Percentiles rank a stretch among this genome's conserved stretches.
Conservation (phyloP, 1,140 invertebrate species). For the Potamilus streckersoni region DNA sequence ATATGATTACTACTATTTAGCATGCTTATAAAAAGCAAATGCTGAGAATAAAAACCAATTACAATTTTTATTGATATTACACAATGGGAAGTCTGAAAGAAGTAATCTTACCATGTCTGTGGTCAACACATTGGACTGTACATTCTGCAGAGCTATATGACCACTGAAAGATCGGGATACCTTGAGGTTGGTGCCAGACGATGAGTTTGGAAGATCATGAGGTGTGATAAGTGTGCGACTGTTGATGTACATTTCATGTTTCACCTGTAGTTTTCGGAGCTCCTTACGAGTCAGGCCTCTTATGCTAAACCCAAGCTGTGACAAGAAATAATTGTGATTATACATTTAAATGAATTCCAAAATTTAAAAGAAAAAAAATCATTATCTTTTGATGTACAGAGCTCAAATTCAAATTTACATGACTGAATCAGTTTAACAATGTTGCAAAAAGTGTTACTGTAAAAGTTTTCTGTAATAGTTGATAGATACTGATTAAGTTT, state of each 20-base stretch:
- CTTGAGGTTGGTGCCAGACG: slow-evolving; percentile 2
- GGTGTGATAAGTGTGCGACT: slow-evolving; percentile 33
- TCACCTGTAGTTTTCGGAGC: slow-evolving; percentile 89
- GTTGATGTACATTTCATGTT: slow-evolving; percentile 92
- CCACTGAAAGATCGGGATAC: slow-evolving; percentile 38
- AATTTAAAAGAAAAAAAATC: no score
- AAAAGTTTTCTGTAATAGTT: no score
- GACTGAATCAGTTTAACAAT: no score
- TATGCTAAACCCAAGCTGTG: slow-evolving; percentile 86
- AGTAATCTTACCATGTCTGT: slow-evolving; percentile 36
- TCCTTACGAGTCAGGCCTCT: slow-evolving; percentile 89
- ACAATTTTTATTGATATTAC: no score
- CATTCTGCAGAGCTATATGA: slow-evolving; percentile 33
- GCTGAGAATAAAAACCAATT: neutral
- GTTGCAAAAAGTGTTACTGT: no score
- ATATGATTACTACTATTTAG: slow-evolving; percentile 71
- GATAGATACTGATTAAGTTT: no score
- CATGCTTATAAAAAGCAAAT: neutral
- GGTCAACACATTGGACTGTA: slow-evolving; percentile 29
- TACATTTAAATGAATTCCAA: no score
- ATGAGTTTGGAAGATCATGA: neutral
- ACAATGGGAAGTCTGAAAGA: no score
- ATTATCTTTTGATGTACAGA: no score
- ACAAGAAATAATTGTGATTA: neutral
- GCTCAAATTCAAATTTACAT: no score